Evolutionary conservation across 1,140 invertebrate genomes (phyloP).

Genomic region (Micrasema minimum): DNA sequence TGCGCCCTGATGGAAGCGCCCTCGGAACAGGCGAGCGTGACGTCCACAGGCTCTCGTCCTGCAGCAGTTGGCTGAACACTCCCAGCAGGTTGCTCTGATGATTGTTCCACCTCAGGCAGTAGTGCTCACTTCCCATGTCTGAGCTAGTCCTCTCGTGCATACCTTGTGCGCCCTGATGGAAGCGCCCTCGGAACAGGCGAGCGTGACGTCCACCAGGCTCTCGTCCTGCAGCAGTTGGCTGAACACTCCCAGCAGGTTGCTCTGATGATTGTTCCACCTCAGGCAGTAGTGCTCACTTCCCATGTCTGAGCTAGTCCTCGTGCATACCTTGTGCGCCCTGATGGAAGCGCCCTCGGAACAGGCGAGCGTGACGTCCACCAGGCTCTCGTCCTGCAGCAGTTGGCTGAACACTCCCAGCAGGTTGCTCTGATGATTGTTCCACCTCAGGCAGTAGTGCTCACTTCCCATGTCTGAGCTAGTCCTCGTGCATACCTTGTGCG

Average conservation of each 20-base stretch:
- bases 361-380: constrained; percentile 95
- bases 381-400: constrained; percentile 91
- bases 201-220: constrained; percentile 94
- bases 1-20: no score
- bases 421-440: constrained; percentile 97
- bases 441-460: constrained; percentile 95
- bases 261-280: constrained; percentile 96
- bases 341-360: constrained; percentile 93
- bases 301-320: constrained; percentile 91
- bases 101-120: constrained; percentile 96
- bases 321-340: constrained; percentile 90
- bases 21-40: no score
- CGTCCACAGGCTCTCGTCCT: constrained; percentile 93
- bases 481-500: no score
- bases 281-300: constrained; percentile 96
- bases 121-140: constrained; percentile 95
- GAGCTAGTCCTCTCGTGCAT: no score
- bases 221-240: constrained; percentile 93
- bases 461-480: constrained; percentile 93
- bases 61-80: constrained; percentile 93
- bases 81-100: constrained; percentile 94
- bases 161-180: constrained; percentile 94
- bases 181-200: constrained; percentile 92
- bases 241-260: constrained; percentile 93
- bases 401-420: constrained; percentile 94